phyloP scores from a whole-genome alignment of 2,888 invertebrate species.

The Dione juno region DNA sequence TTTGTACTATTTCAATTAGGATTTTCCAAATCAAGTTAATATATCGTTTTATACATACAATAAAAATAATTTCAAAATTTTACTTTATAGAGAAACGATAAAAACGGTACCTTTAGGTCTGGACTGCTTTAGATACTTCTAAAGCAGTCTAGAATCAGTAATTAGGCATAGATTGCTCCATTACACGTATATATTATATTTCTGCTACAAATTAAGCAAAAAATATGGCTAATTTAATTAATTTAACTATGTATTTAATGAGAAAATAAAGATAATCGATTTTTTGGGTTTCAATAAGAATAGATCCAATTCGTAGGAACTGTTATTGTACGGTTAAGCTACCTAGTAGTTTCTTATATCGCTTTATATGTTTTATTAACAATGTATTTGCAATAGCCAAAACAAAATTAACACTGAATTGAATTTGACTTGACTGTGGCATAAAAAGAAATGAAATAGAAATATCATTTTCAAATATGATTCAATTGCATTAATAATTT shows the following conservation, averaged over 20 bases:
- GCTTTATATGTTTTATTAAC: constrained; percentile 66
- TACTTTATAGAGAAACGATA: no score
- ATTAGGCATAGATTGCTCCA: neutral
- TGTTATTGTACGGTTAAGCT: constrained; percentile 72
- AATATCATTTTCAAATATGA: no score
- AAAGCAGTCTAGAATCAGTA: no score
- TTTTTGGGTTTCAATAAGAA: constrained; percentile 68
- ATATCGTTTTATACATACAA: neutral
- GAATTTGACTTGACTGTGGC: no score
- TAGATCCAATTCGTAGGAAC: constrained; percentile 79
- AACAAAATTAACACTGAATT: no score
- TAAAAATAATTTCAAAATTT: neutral
- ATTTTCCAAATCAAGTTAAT: neutral
- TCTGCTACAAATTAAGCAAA: neutral
- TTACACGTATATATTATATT: neutral
- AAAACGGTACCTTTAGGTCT: no score
- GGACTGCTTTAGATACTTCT: neutral
- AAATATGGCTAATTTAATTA: neutral
- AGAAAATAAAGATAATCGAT: constrained; percentile 36
- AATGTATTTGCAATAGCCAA: constrained; percentile 47
- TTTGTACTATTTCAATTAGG: constrained; percentile 22
- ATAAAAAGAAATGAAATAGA: no score
- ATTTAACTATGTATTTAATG: neutral
- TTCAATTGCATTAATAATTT: no score
- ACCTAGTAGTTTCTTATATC: constrained; percentile 71